Conservation (phyloP, 2,797 vertebrate genomes). For the Odontamblyopus rebecca region DNA sequence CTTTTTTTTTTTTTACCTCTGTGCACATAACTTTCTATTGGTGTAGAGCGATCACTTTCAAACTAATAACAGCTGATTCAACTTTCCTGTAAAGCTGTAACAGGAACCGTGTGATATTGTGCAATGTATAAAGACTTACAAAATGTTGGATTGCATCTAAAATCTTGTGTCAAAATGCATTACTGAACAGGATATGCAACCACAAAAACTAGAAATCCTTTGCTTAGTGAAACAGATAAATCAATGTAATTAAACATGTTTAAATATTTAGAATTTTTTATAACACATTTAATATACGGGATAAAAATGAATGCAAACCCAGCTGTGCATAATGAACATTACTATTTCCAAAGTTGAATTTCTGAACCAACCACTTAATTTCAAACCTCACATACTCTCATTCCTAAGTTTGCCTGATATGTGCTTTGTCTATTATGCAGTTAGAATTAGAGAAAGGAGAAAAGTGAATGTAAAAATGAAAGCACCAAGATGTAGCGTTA, state of each 20-base stretch:
- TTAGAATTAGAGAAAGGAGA: neutral
- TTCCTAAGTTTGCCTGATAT: neutral
- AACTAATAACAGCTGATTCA: neutral
- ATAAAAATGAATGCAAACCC: neutral
- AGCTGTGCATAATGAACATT: too few relatives aligned
- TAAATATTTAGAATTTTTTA: neutral
- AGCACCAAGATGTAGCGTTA: neutral
- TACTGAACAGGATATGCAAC: neutral
- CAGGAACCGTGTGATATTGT: neutral
- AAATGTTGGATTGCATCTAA: neutral
- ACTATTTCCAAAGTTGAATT: too few relatives aligned
- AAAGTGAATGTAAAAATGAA: slow-evolving; percentile 1
- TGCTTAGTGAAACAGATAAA: neutral
- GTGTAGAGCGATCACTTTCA: neutral
- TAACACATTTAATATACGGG: neutral
- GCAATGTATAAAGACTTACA: neutral
- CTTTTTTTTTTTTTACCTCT: neutral
- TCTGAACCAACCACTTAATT: neutral
- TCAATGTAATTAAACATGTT: neutral
- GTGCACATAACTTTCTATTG: neutral
- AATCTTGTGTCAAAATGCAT: neutral
- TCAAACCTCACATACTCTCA: neutral
- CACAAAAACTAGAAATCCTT: neutral
- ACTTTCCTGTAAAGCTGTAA: neutral
- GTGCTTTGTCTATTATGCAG: neutral